Base-by-base conservation (phyloP, 2,113 vertebrate species). In the Sander vitreus region DNA sequence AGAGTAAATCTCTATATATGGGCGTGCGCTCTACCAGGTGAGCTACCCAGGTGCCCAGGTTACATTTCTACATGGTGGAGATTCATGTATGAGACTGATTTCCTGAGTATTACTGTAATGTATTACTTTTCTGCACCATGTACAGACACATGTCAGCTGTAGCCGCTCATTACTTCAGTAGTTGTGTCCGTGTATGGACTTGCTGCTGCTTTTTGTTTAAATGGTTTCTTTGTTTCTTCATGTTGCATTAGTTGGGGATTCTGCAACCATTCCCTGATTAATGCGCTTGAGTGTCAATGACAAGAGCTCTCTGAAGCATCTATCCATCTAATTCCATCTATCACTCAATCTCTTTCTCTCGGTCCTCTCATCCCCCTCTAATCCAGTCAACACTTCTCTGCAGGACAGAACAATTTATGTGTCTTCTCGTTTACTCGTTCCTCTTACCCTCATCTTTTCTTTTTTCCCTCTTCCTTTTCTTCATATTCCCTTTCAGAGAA, bases 371-470 rank as follows among this genome's bases (percentile, higher is more conserved):
- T 57, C 45, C 50, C 54, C 67, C 57, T 82, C 67, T 84, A 85
- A 86, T 91, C 83, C 73, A 57, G 51, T 64, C 82, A 73, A 83
- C 70, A 55, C 67, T 25, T 94, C 76, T 91, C 92, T 93, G 94
- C 95, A 95, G 93, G 93, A 95, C 93, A 89, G 71, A 92, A 91
- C 92, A 95, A 95, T 96, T 95, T 95, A 93, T 92, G 77, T 93
- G 93, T 94, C 67, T 75, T 83, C 76, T 79, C n/a, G 14, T 83
- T 84, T 78, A 79, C 68, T 69, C 4, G 13, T 18, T 68, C n/a
- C 59, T 64, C 58, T 70, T 59, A 47, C 27, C 59, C 55, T 39
- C 75, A 70, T 54, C 54, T 65, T 50, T 80, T 78, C 30, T 53
- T 57, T 67, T 62, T 67, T 59, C 39, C 33, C 21, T 33, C 36